Evolutionary conservation across 2,888 invertebrate species (phyloP), one percentile per base, ranked within the genome.

Genomic region (Eupithecia dodoneata): DNA sequence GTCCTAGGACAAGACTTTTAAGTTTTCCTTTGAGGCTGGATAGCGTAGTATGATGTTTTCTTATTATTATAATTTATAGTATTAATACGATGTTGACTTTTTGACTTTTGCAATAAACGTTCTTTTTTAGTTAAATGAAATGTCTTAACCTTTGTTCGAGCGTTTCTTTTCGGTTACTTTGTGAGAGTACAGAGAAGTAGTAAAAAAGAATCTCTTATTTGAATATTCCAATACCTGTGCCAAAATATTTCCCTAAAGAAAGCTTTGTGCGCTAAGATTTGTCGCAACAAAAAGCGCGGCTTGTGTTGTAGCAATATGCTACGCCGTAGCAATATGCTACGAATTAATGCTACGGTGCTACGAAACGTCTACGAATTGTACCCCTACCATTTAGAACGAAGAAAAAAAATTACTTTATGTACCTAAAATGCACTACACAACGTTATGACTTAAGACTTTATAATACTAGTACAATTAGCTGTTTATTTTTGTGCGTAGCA

Each of bases 281-380:
- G 67, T 45, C 42, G 67, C 67, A 69, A 45, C 44, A 45, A 41
- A 30, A 30, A 71, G 18, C 18, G 44, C 45, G 41, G 30, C 30
- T n/a, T 41, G 49, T 30, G 30, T 3, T 18, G 49, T 12, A 71
- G 71, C 71, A 71, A 41, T 71, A 71, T 71, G 71, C 71, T 71
- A 71, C 70, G 70, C 10, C n/a, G 70, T 71, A 71, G 45, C 45
- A 71, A 71, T 67, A 49, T 47, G 70, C 70, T 71, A 71, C 71
- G 71, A 49, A 71, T 44, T 18, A 44, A 47, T 70, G 45, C 70
- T 70, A 47, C 70, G 70, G 15, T 67, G 42, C 42, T 67, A 67
- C 42, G 44, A 63, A 63, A 18, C 67, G 45, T 45, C 67, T 67
- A 67, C 67, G 18, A 18, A 18, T 59, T 59, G 9, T 59, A 30